phyloP scores from a whole-genome alignment of 1,140 invertebrate species.

The Ceratosolen solmsi region DNA sequence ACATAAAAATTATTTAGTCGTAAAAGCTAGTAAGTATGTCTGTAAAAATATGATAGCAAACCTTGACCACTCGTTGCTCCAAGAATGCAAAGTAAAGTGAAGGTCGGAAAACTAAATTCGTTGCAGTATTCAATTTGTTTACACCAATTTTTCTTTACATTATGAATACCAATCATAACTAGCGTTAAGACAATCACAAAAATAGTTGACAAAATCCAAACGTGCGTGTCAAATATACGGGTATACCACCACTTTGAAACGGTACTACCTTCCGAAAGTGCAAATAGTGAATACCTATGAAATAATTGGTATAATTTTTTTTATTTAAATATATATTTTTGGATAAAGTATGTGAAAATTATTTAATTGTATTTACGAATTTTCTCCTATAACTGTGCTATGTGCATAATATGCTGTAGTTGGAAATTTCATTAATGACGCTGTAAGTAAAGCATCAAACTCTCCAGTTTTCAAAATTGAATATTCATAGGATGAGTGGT shows the following conservation, averaged over 20 bases:
- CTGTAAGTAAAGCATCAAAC: conserved; percentile 19
- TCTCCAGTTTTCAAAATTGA: conserved; percentile 23
- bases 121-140: conserved; percentile 43
- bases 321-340: neutral
- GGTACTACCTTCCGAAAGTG: conserved; percentile 51
- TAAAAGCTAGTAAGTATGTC: too few species aligned
- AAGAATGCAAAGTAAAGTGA: conserved; percentile 56
- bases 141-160: conserved; percentile 50
- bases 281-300: conserved; percentile 56
- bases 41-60: conserved; percentile 19
- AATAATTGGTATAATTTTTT: neutral
- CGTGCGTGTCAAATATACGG: conserved; percentile 53
- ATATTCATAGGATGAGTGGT: conserved; percentile 11
- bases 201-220: conserved; percentile 53
- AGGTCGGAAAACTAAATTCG: conserved; percentile 54
- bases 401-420: conserved; percentile 35
- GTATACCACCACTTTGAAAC: conserved; percentile 57
- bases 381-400: conserved; percentile 42
- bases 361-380: conserved; percentile 35
- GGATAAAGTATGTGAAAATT: neutral
- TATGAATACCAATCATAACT: conserved; percentile 47
- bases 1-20: too few species aligned
- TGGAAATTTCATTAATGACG: conserved; percentile 20
- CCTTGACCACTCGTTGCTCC: conserved; percentile 59
- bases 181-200: conserved; percentile 42